Evolutionary conservation across 2,113 vertebrate species (phyloP).

Genomic region (Brachypteracias leptosomus): DNA sequence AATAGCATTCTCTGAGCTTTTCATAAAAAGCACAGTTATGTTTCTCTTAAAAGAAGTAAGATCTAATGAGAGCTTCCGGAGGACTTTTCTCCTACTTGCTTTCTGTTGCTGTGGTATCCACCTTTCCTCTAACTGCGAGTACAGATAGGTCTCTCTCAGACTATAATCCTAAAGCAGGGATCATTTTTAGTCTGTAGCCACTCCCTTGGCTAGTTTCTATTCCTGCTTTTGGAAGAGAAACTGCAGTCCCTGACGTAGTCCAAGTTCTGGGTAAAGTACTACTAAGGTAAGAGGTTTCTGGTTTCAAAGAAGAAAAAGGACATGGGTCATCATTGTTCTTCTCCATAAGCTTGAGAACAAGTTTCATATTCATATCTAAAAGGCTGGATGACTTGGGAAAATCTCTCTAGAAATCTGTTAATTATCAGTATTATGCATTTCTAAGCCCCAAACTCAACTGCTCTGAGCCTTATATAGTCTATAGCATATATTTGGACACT

Average conservation of each 20-base stretch:
- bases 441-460: background rate
- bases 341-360: background rate
- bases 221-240: conserved; percentile 6
- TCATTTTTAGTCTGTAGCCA: background rate
- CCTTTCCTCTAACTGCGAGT: background rate
- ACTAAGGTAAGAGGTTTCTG: background rate
- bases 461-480: background rate
- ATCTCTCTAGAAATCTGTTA: background rate
- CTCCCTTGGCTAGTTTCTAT: background rate
- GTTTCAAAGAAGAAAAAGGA: background rate
- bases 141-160: background rate
- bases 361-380: background rate
- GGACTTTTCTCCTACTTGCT: background rate
- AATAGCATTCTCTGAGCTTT: background rate
- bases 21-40: background rate
- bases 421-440: background rate
- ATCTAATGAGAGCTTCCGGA: background rate
- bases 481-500: background rate
- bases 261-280: background rate
- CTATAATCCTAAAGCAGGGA: background rate
- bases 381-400: background rate
- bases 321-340: background rate
- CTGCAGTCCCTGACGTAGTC: background rate
- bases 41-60: background rate
- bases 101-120: background rate